These are phyloP conservation scores for Isaurus tuberculatus DNA, from an alignment of 92 coral and sea anemone genomes.

Conservation along the genomic window DNA sequence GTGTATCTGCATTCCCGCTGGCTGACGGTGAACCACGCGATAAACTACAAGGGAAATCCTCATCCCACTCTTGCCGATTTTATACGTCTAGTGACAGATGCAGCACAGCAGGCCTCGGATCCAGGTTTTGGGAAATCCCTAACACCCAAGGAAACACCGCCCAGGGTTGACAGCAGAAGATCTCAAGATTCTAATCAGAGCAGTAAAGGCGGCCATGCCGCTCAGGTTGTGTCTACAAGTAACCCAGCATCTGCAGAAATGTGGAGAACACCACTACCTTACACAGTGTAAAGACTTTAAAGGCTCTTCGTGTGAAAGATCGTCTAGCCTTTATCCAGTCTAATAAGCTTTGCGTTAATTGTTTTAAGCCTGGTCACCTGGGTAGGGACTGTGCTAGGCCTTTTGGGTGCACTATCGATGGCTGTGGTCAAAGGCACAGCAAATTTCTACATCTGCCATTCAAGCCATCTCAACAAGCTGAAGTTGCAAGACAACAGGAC, in stretches of 20 bases:
- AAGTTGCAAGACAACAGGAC: conserved; percentile 13
- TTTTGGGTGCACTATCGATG: conserved; percentile 54
- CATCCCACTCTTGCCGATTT: conserved; percentile 56
- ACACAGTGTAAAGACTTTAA: conserved; percentile 3
- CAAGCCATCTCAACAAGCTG: conserved; percentile 33
- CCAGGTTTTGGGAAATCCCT: conserved; percentile 55
- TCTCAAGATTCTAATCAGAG: conserved; percentile 44
- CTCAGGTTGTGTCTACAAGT: conserved; percentile 53
- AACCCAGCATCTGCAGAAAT: conserved; percentile 49
- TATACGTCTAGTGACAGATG: conserved; percentile 33
- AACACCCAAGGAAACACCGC: conserved; percentile 6
- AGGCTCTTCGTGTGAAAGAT: conserved; percentile 8
- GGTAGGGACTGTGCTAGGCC: conserved; percentile 51
- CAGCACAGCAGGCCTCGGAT: conserved; percentile 56
- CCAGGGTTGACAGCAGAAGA: conserved; percentile 32
- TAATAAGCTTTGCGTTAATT: conserved; percentile 48
- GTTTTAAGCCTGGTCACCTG: conserved; percentile 57
- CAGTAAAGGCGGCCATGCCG: conserved; percentile 16
- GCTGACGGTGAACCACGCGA: conserved; percentile 36
- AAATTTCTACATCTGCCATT: conserved; percentile 54
- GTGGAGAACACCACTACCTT: conserved; percentile 23
- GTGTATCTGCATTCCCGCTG: conserved; percentile 44
- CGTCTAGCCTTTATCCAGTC: conserved; percentile 55
- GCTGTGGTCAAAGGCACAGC: conserved; percentile 58
- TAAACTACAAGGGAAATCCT: conserved; percentile 57